Evolutionary conservation across 2,797 vertebrate genomes (phyloP), one percentile per base, ranked within the genome.

Genomic region (Neosilurus mollespiculum): DNA sequence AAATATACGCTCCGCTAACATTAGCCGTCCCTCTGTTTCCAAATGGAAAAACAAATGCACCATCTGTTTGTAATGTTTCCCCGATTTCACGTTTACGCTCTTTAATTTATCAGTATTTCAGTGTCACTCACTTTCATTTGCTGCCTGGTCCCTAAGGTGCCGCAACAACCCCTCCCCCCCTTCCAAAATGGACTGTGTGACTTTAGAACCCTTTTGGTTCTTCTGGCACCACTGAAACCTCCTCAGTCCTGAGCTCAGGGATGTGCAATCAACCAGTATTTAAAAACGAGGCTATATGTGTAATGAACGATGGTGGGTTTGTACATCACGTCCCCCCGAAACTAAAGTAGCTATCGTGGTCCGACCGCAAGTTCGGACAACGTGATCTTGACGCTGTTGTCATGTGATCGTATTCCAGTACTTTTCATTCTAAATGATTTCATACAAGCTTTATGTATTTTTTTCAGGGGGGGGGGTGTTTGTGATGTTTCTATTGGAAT

Each of bases 1-100:
- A 66, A 76, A 83, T 82, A 83, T 59, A 77, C 24, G 77, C 78
- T 79, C 53, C 76, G 67, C 26, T 26, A 73, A 76, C 49, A 54
- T 79, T 56, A 84, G 62, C 18, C 43, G n/a, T 24, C 34, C 51
- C 58, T 49, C 26, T 64, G 18, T 43, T 43, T 43, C 8, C 43
- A 43, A 43, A 43, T 4, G 43, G 4, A 43, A 43, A 43, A 43
- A 43, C 43, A 43, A 43, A 43, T 43, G 43, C 34, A 37, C 49
- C 24, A 51, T 4, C 64, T 59, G 9, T 82, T 71, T 79, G n/a
- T 78, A 61, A 26, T 58, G 24, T 67, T 62, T 66, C 43, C 20
- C 14, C 53, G 59, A 65, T 65, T 10, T 82, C 64, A 54, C 54
- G 12, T 15, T 43, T 43, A 4, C 43, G 3, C 4, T 43, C 72